A percentile compares a stretch with the other conserved stretches of the same genome.
These are phyloP conservation scores for Catajapyx aquilonaris DNA, from an alignment of 1,140 invertebrate genomes.

Conservation along the genomic window DNA sequence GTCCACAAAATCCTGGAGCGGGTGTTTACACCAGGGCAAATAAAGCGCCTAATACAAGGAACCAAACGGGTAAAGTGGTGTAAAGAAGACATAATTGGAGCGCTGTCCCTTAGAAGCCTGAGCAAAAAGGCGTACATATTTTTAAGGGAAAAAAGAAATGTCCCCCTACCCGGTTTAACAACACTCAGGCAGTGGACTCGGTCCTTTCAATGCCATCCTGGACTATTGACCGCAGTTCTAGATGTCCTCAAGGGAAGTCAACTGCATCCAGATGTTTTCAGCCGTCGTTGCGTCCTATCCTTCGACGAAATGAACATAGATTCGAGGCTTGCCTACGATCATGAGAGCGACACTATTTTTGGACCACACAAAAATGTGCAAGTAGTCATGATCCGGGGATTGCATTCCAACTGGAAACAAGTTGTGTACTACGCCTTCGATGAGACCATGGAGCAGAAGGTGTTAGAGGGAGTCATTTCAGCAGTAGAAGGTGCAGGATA, in stretches of 20 bases:
- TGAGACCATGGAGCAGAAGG: constrained; percentile 5
- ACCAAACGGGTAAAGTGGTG: not conserved
- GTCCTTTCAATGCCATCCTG: not conserved
- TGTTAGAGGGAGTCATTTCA: not conserved
- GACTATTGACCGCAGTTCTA: constrained; percentile 4
- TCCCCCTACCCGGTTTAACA: not conserved
- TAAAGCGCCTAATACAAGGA: not conserved
- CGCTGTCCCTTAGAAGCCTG: not conserved
- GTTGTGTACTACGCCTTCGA: constrained; percentile 10
- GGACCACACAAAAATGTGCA: constrained; percentile 10
- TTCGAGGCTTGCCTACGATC: constrained; percentile 4
- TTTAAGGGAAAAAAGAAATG: not conserved
- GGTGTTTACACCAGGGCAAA: not conserved
- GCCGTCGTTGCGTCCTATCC: constrained; percentile 2
- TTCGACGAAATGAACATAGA: constrained; percentile 11
- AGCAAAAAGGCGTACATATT: not conserved
- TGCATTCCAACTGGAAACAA: constrained; percentile 9
- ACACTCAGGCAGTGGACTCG: not conserved
- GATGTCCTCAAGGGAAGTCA: constrained; percentile 1
- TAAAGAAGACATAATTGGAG: not conserved
- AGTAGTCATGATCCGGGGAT: constrained; percentile 8
- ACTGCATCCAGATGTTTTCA: not conserved
- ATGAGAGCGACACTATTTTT: constrained; percentile 3
- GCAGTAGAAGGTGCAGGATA: constrained; percentile 4
- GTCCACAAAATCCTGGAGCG: not conserved